Base-by-base conservation (phyloP, 2,888 invertebrate species). In the Drosophila monieri region DNA sequence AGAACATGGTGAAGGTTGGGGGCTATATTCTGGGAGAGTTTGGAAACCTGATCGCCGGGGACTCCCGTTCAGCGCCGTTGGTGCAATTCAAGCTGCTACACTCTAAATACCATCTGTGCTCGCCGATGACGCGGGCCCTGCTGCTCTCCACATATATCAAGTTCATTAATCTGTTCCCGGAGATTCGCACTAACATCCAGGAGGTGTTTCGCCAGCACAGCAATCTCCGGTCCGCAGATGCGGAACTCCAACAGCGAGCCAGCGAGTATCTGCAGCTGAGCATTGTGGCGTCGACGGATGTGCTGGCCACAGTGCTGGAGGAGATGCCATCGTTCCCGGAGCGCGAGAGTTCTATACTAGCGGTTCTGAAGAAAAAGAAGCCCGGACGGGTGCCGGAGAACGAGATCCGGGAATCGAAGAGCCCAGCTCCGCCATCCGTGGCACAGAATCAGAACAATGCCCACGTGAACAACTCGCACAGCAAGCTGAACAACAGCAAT, bases 291-390 rank as follows among this genome's bases (percentile, higher is more conserved):
- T 97, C 98, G 74, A 95, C 98, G 58, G 99, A 99, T 94, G 99
- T 99, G 64, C 93, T 99, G 90, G 99, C 99, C 23, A 99, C 99
- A 54, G 99, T 99, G 53, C 93, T 99, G 78, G 99, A 99, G 93
- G 99, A 99, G 93, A 99, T 99, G 99, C 99, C 99, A 73, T 99
- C 99, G 54, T 99, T 99, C 93, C 98, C 99, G 4, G 99, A 99
- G 92, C 94, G 99, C 78, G 99, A 99, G 92, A 99, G 98, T 69
- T 98, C 98, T 12, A 98, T 99, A 88, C 93, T 99, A 78, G 98
- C 98, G 55, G 99, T 99, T 76, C 93, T 99, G 88, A 99, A 99
- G 93, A 99, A 99, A 93, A 99, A 99, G 93, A 98, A 99, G 90
- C 99, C 99, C 1, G 98, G 97, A 0, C 94, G 98, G 71, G 96